Evolutionary conservation across 2,888 invertebrate species (phyloP).

Genomic region (Amiota mariae): DNA sequence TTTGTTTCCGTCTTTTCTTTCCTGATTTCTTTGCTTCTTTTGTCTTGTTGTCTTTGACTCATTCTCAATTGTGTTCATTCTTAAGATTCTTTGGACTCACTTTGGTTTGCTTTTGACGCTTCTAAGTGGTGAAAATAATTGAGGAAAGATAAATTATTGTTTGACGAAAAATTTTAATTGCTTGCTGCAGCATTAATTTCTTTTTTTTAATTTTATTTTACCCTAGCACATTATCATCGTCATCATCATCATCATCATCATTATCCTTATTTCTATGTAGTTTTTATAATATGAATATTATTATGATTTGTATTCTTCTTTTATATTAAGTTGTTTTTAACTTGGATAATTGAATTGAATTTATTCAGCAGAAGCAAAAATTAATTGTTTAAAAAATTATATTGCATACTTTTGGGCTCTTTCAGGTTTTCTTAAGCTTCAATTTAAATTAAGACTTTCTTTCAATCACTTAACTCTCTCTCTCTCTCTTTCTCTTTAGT

Average conservation of each 20-base stretch:
- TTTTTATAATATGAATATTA: background rate
- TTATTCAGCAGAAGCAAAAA: too few relatives aligned
- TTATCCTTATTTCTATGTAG: background rate
- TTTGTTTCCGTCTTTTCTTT: background rate
- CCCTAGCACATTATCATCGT: too few relatives aligned
- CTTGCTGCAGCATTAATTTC: background rate
- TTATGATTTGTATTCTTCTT: background rate
- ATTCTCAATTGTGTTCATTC: background rate
- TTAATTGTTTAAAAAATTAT: too few relatives aligned
- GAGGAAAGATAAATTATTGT: slow-evolving; percentile 24
- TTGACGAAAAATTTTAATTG: slow-evolving; percentile 20
- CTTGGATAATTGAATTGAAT: too few relatives aligned
- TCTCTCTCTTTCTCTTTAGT: too few relatives aligned
- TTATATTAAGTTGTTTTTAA: background rate
- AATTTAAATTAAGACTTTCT: too few relatives aligned
- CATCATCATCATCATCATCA: background rate
- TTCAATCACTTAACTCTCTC: too few relatives aligned
- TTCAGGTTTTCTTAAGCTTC: too few relatives aligned
- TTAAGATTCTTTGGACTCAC: too few relatives aligned
- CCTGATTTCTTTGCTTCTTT: background rate
- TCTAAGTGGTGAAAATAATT: slow-evolving; percentile 19
- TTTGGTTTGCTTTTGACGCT: slow-evolving; percentile 2
- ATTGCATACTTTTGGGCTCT: too few relatives aligned
- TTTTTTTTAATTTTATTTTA: too few relatives aligned
- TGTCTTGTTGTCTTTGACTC: background rate